Evolutionary conservation across 2,113 vertebrate species (phyloP).

Genomic region (Toxotes chatareus): DNA sequence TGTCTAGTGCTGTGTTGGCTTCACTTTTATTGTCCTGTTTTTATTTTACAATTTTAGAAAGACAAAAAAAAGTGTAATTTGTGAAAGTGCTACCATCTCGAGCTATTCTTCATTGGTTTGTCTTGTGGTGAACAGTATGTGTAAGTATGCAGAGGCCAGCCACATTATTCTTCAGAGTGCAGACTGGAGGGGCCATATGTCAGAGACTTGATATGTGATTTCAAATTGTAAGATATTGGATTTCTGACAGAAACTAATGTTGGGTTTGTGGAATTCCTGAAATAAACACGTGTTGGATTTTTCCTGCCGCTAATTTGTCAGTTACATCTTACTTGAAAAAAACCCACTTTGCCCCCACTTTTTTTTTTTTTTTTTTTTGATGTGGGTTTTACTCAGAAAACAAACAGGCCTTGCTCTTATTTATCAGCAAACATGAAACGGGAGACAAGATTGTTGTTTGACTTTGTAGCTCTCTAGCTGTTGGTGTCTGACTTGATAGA

Average conservation of each 20-base stretch:
- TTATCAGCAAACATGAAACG: slow-evolving; percentile 7
- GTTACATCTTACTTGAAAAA: slow-evolving; percentile 4
- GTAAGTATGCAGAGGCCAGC: slow-evolving; percentile 38
- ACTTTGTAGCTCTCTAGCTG: slow-evolving; percentile 27
- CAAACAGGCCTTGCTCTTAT: neutral
- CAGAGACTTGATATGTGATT: slow-evolving; percentile 61
- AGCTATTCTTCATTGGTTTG: slow-evolving; percentile 68
- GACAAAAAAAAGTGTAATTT: slow-evolving; percentile 36
- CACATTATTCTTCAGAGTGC: slow-evolving; percentile 51
- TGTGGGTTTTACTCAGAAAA: slow-evolving; percentile 12
- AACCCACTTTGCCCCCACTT: neutral
- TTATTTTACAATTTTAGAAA: slow-evolving; percentile 47
- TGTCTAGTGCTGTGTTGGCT: slow-evolving; percentile 49
- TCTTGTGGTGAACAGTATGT: slow-evolving; percentile 49
- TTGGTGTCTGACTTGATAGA: slow-evolving; percentile 18
- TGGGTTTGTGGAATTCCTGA: slow-evolving; percentile 43
- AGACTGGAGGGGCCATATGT: slow-evolving; percentile 41
- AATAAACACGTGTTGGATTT: slow-evolving; percentile 17
- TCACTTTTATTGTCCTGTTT: slow-evolving; percentile 65
- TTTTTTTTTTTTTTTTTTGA: neutral
- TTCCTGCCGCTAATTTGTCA: slow-evolving; percentile 46
- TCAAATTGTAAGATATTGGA: slow-evolving; percentile 58
- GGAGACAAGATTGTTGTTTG: slow-evolving; percentile 19
- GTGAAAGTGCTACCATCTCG: slow-evolving; percentile 56
- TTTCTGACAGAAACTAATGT: slow-evolving; percentile 57